phyloP scores from a whole-genome alignment of 1,140 invertebrate genomes.

The Drosophila bocqueti region DNA sequence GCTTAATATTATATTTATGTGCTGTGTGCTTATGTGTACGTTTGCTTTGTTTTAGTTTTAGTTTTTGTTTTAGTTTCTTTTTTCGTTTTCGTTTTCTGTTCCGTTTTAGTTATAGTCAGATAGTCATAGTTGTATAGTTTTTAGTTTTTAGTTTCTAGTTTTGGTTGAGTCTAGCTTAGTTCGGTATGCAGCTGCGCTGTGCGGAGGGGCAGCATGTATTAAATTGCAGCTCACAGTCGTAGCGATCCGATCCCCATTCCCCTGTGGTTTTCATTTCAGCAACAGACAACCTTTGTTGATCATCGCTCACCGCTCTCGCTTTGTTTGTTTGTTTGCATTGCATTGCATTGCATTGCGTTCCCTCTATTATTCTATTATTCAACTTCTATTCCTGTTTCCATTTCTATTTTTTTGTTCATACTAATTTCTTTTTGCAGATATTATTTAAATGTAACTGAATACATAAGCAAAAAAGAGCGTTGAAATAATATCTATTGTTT shows the following conservation, averaged over 20 bases:
- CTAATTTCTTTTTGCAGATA: conserved; percentile 83
- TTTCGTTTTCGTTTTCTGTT: background rate
- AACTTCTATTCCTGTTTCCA: conserved; percentile 28
- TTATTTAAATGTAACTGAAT: conserved; percentile 80
- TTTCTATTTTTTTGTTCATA: conserved; percentile 69
- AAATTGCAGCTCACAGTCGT: conserved; percentile 39
- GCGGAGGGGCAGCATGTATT: conserved; percentile 33
- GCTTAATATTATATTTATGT: conserved; percentile 24
- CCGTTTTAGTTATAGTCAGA: conserved; percentile 9
- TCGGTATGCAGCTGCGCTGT: conserved; percentile 12
- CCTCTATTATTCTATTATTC: conserved; percentile 18
- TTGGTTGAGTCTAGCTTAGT: conserved; percentile 6
- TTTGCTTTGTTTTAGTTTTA: conserved; percentile 24
- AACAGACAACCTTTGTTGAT: conserved; percentile 23
- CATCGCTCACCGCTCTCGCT: conserved; percentile 25
- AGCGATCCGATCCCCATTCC: conserved; percentile 8
- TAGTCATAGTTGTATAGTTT: conserved; percentile 15
- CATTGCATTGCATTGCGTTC: conserved; percentile 32
- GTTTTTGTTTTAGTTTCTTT: background rate
- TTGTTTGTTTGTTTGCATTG: conserved; percentile 39
- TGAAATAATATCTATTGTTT: conserved; percentile 53
- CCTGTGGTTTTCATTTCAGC: conserved; percentile 45
- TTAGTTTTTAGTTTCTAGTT: conserved; percentile 16
- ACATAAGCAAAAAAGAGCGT: conserved; percentile 57
- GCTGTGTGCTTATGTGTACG: conserved; percentile 24